Evolutionary conservation across 2,113 vertebrate genomes (phyloP), one percentile per base, ranked within the genome.

Genomic region (Capreolus pygargus): DNA sequence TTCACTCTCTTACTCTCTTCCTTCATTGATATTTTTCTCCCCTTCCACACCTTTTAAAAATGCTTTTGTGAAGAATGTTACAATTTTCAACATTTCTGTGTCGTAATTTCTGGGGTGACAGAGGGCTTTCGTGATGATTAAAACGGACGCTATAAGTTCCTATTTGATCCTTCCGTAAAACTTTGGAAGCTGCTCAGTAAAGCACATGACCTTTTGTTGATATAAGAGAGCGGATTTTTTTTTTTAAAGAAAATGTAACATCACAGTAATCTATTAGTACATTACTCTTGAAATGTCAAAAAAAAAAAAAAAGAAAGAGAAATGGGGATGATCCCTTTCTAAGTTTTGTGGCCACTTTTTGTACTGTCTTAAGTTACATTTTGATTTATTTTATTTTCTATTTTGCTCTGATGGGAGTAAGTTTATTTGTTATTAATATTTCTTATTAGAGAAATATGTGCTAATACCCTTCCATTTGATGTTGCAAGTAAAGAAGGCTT

Each of bases 131-230:
- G 96, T 33, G 91, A 83, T 84, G 86, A 95, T 97, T 81, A 89
- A 88, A 95, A 95, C 14, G 14, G 70, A 96, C 97, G 88, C 79
- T 98, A 39, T 97, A 97, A 98, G 98, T 98, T 98, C 82, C 95
- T 96, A 6, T 98, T 89, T 98, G 97, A 7, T 95, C 96, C 97
- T 98, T 97, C 98, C 91, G 92, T 98, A 98, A 98, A 99, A 99
- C 97, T 99, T 99, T 98, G 98, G 98, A 97, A 98, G 97, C 98
- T 97, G 96, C 98, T 98, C 83, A 86, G 97, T 85, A 90, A 98
- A 98, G 97, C 98, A 98, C 98, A 99, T 98, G 98, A 99, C 97
- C 98, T 98, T 99, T 98, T 98, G 98, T 99, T 98, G 98, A 98
- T 99, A 96, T 93, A 95, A 98, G 88, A 87, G 87, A 95, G 86